A percentile compares a stretch with the other conserved stretches of the same genome.
phyloP scores from a whole-genome alignment of 2,888 invertebrate genomes.

The Cartodere bifasciata region DNA sequence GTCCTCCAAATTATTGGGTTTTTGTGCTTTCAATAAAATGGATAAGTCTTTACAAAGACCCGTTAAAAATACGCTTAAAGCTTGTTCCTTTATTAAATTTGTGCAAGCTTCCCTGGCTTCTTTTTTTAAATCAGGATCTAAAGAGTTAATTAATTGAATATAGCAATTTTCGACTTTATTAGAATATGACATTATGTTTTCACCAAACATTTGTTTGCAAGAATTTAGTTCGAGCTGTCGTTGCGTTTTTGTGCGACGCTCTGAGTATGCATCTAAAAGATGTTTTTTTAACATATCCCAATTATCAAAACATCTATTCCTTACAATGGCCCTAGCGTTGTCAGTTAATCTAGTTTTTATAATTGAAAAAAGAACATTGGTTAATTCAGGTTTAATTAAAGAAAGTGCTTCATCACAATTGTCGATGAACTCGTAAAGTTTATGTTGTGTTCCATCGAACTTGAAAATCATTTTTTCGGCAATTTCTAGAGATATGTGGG shows the following conservation, averaged over 20 bases:
- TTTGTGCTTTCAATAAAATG: conserved; percentile 23
- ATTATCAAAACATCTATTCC: conserved; percentile 14
- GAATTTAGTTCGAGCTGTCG: conserved; percentile 21
- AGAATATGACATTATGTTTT: conserved; percentile 16
- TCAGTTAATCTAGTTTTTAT: conserved; percentile 16
- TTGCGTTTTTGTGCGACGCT: conserved; percentile 19
- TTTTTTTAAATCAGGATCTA: conserved; percentile 11
- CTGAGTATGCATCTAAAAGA: conserved; percentile 11
- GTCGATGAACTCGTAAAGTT: conserved; percentile 12
- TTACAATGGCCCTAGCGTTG: conserved; percentile 14
- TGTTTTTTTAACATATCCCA: conserved; percentile 15
- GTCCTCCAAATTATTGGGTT: conserved; percentile 19
- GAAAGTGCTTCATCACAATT: conserved; percentile 11
- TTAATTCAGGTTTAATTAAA: conserved; percentile 12
- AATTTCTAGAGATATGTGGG: conserved; percentile 3
- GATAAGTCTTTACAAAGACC: conserved; percentile 21
- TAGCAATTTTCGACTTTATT: conserved; percentile 17
- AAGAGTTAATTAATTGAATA: conserved; percentile 17
- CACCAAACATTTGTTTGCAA: conserved; percentile 16
- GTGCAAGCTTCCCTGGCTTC: conserved; percentile 16
- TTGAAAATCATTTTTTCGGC: conserved; percentile 6
- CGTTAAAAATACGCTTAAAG: conserved; percentile 22
- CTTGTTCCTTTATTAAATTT: conserved; percentile 22
- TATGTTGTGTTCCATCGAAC: conserved; percentile 12
- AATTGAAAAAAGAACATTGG: conserved; percentile 12